Evolutionary conservation across 2,113 vertebrate genomes (phyloP).

Genomic region (Myanophis thanlyinensis): DNA sequence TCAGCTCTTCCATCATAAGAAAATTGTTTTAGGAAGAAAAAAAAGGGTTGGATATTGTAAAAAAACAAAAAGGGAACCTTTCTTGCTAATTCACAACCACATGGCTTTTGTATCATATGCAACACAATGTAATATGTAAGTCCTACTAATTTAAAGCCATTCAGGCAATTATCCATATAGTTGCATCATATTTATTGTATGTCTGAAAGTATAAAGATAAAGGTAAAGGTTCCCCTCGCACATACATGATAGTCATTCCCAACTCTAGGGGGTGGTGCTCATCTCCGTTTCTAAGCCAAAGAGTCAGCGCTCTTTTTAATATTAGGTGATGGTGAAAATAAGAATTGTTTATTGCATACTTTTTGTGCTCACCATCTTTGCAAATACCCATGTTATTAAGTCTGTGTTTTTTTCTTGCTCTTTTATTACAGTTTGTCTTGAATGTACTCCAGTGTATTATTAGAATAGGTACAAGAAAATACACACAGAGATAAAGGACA

Average conservation of each 20-base stretch:
- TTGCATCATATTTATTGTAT: neutral
- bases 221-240: too few relatives aligned
- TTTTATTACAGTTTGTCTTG: conserved; percentile 58
- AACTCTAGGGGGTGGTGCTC: too few relatives aligned
- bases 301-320: too few relatives aligned
- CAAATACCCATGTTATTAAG: conserved; percentile 8
- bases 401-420: conserved; percentile 50
- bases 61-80: neutral
- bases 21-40: neutral
- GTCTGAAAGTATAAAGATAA: neutral
- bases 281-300: too few relatives aligned
- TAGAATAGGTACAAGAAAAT: conserved; percentile 22
- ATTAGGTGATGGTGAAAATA: neutral
- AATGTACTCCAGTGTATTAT: conserved; percentile 28
- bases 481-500: neutral
- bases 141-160: neutral
- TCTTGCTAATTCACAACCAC: neutral
- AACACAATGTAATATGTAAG: neutral
- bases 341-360: neutral
- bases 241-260: too few relatives aligned
- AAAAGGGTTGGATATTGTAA: neutral
- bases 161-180: neutral
- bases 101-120: neutral
- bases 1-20: neutral
- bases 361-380: neutral